Base-by-base conservation (phyloP, 2,888 invertebrate genomes). In the Lottia scabra region DNA sequence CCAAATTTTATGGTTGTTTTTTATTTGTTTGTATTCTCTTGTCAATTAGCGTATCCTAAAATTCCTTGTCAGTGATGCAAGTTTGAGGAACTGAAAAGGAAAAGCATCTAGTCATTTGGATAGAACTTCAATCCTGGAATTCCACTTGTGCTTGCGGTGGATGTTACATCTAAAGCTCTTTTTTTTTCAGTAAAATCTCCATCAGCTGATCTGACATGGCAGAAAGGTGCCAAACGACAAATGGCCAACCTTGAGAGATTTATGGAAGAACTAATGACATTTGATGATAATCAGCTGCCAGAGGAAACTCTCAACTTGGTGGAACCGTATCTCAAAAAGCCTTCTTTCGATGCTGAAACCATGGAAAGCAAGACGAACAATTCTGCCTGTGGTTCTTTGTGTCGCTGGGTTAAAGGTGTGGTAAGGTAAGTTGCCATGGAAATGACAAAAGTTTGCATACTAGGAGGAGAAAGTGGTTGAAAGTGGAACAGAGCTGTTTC, bases 191-290 rank as follows among this genome's bases (percentile, higher is more conserved):
- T 89, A 75, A 89, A 89, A 80, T 87, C 87, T 4, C 88, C 89
- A 23, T 84, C 87, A 63, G 87, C 89, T 68, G 89, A 89, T 77
- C 78, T 89, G 19, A 89, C 89, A 4, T 89, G 89, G 89, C 88
- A 89, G 80, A 89, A 89, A 77, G 89, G 89, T 56, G 89, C 89
- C 4, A 89, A 89, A 73, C 80, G 89, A 72, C 88, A 88, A 75
- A 89, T 89, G 89, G 89, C 89, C 1, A 89, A 89, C 80, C 75
- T 89, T 64, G 89, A 89, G 70, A 86, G 88, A 70, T 89, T 89
- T 76, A 83, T 88, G 46, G 88, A 89, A 74, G 89, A 89, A 78
- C 77, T 89, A 76, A 84, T 87, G 80, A 83, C 87, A 44, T 89
- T 89, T 81, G 89, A 89, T 78, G 88, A 89, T 72, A 80, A 83